Conservation (phyloP, 2,113 vertebrate genomes). For the Ochotona princeps region DNA sequence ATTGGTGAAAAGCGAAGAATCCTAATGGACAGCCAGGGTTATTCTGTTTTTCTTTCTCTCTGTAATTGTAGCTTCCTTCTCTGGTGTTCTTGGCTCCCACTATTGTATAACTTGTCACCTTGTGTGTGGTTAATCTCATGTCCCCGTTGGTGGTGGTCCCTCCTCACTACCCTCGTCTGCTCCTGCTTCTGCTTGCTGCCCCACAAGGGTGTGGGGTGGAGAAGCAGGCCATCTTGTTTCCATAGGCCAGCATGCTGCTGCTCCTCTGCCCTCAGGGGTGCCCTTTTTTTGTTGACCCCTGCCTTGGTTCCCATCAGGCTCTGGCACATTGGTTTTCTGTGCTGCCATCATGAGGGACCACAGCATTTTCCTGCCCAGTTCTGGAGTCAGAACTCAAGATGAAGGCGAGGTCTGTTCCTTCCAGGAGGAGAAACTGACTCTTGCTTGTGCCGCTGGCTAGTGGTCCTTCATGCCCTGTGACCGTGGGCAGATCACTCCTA, state of each 20-base stretch:
- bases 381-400: background rate
- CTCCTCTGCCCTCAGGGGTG: background rate
- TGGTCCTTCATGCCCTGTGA: background rate
- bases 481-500: too few relatives aligned
- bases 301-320: background rate
- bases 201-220: too few relatives aligned
- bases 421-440: background rate
- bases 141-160: too few relatives aligned
- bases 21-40: background rate
- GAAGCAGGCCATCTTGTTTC: too few relatives aligned
- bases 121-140: too few relatives aligned
- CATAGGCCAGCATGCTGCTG: accelerated
- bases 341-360: background rate
- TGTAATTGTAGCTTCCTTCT: background rate
- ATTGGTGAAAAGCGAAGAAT: background rate
- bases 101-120: background rate
- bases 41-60: background rate
- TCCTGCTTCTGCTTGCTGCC: too few relatives aligned
- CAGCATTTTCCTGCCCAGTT: background rate
- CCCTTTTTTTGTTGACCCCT: too few relatives aligned
- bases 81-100: background rate
- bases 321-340: background rate
- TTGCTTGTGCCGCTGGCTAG: background rate
- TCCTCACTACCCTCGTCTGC: background rate
- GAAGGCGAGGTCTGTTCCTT: background rate